phyloP scores from a whole-genome alignment of 2,797 vertebrate genomes.

The Chrysocyon brachyurus region DNA sequence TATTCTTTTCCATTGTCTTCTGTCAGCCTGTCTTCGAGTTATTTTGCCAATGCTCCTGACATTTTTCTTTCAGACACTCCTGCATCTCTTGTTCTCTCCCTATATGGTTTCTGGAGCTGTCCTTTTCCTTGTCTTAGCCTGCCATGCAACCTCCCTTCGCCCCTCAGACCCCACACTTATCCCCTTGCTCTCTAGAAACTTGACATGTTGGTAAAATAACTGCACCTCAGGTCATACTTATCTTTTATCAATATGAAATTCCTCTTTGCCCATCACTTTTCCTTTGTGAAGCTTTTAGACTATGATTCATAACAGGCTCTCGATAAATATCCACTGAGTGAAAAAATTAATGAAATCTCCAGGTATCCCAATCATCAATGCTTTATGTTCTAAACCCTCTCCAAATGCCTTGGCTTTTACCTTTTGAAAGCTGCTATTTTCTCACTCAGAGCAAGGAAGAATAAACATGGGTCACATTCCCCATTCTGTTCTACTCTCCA shows the following conservation, averaged over 20 bases:
- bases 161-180: neutral
- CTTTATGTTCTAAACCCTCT: neutral
- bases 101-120: neutral
- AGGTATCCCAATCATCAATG: slow-evolving; percentile 34
- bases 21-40: slow-evolving; percentile 4
- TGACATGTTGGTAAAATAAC: neutral
- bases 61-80: slow-evolving; percentile 48
- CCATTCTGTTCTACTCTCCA: slow-evolving; percentile 49
- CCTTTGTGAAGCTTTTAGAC: slow-evolving; percentile 46
- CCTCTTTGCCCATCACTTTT: neutral
- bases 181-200: slow-evolving; percentile 16
- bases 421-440: slow-evolving; percentile 66
- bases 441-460: slow-evolving; percentile 48
- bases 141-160: neutral
- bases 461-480: slow-evolving; percentile 37
- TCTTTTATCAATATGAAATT: slow-evolving; percentile 39
- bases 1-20: neutral
- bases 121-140: neutral
- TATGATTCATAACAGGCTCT: slow-evolving; percentile 19
- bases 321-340: slow-evolving; percentile 49
- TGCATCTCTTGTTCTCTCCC: neutral
- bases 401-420: slow-evolving; percentile 48
- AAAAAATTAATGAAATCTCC: slow-evolving; percentile 61
- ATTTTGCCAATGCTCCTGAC: slow-evolving; percentile 8
- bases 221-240: neutral